Evolutionary conservation across 2,113 vertebrate species (phyloP).

Genomic region (Nematolebias whitei): DNA sequence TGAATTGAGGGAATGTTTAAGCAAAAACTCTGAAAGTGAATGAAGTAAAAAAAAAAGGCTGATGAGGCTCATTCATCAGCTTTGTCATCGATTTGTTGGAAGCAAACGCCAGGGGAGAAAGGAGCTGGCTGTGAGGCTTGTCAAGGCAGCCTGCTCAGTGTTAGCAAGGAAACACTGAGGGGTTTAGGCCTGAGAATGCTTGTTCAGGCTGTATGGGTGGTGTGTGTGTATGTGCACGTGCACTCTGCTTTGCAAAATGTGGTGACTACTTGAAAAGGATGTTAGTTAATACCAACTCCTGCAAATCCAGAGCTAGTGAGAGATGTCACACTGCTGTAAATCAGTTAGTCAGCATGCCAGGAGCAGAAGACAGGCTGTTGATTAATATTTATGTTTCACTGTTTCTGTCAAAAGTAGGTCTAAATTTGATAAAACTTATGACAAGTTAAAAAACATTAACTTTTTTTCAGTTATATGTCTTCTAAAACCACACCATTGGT

Average conservation of each 20-base stretch:
- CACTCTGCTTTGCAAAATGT: slow-evolving; percentile 23
- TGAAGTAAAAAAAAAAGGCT: slow-evolving; percentile 61
- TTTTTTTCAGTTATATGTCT: no score
- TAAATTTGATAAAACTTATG: not conserved
- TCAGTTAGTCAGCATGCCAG: not conserved
- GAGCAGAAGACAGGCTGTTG: not conserved
- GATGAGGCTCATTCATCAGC: slow-evolving; percentile 67
- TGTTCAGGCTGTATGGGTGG: slow-evolving; percentile 19
- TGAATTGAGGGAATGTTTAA: slow-evolving; percentile 26
- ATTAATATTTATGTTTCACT: not conserved
- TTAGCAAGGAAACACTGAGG: slow-evolving; percentile 38
- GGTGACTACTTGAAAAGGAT: slow-evolving; percentile 48
- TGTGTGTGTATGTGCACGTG: slow-evolving; percentile 20
- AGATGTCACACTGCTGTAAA: not conserved
- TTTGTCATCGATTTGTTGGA: slow-evolving; percentile 66
- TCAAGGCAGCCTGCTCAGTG: slow-evolving; percentile 48
- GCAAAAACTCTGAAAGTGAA: slow-evolving; percentile 38
- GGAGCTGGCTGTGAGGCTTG: slow-evolving; percentile 61
- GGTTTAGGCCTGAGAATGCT: slow-evolving; percentile 37
- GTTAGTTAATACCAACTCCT: slow-evolving; percentile 34
- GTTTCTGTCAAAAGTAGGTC: not conserved
- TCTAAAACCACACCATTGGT: no score
- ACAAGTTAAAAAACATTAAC: no score
- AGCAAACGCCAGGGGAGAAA: slow-evolving; percentile 57
- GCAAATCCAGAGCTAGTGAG: slow-evolving; percentile 30